phyloP scores from a whole-genome alignment of 2,113 vertebrate genomes.

The Tauraco erythrolophus region DNA sequence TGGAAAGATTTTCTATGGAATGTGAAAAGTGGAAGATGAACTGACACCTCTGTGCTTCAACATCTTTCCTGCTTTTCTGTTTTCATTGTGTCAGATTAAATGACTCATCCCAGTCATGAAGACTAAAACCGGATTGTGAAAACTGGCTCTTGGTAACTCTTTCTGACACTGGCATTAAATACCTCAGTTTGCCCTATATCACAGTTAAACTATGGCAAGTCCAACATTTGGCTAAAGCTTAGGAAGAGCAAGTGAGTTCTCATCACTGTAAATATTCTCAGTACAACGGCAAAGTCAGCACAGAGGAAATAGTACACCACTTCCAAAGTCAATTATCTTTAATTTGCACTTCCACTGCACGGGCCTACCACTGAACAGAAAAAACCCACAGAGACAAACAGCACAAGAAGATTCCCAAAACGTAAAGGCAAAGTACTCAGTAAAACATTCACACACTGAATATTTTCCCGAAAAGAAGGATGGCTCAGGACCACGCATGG shows the following conservation, averaged over 20 bases:
- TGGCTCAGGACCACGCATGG: background rate
- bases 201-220: slow-evolving; percentile 4
- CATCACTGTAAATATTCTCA: background rate
- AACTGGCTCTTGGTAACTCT: background rate
- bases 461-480: background rate
- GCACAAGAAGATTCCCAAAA: background rate
- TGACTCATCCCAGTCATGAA: background rate
- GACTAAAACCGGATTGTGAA: background rate
- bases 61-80: background rate
- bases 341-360: background rate
- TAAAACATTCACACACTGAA: background rate
- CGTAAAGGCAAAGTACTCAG: background rate
- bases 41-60: background rate
- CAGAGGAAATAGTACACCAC: background rate
- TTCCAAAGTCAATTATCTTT: background rate
- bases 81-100: background rate
- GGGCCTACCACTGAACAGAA: background rate
- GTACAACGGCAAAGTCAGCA: background rate
- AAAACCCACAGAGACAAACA: background rate
- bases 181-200: background rate
- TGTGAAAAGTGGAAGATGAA: background rate
- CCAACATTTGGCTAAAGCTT: slow-evolving; percentile 23
- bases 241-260: background rate
- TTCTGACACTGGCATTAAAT: background rate
- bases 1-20: background rate